phyloP scores from a whole-genome alignment of 2,888 invertebrate species.

The Phorcus lineatus region DNA sequence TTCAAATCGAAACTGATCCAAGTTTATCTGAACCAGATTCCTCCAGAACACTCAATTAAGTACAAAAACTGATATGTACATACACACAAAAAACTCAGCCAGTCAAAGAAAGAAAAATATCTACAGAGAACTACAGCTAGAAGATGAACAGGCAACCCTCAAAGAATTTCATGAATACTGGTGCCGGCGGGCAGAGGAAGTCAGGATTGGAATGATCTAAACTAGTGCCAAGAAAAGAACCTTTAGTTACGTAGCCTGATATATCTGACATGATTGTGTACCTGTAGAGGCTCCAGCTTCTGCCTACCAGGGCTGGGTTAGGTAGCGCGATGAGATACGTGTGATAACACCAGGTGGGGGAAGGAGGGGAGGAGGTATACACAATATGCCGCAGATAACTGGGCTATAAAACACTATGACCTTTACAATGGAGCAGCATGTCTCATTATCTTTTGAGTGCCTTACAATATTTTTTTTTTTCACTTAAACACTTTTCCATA shows the following conservation, averaged over 20 bases:
- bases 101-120: neutral
- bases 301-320: no score
- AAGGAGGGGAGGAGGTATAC: no score
- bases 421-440: no score
- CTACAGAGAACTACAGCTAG: neutral
- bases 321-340: no score
- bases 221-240: neutral
- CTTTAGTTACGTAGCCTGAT: neutral
- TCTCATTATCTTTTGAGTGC: no score
- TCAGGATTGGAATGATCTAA: conserved; percentile 5
- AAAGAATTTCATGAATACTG: neutral
- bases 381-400: no score
- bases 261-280: neutral
- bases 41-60: neutral
- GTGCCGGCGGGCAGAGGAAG: neutral
- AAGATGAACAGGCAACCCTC: neutral
- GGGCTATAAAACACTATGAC: no score
- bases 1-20: conserved; percentile 3
- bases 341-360: no score
- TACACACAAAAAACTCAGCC: neutral
- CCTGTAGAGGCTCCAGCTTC: conserved; percentile 1
- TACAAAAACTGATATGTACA: neutral
- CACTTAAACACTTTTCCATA: no score
- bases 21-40: neutral
- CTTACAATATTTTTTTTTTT: no score